These are phyloP conservation scores for Platorchestia sp. DNA, from an alignment of 1,140 invertebrate species.

Conservation along the genomic window DNA sequence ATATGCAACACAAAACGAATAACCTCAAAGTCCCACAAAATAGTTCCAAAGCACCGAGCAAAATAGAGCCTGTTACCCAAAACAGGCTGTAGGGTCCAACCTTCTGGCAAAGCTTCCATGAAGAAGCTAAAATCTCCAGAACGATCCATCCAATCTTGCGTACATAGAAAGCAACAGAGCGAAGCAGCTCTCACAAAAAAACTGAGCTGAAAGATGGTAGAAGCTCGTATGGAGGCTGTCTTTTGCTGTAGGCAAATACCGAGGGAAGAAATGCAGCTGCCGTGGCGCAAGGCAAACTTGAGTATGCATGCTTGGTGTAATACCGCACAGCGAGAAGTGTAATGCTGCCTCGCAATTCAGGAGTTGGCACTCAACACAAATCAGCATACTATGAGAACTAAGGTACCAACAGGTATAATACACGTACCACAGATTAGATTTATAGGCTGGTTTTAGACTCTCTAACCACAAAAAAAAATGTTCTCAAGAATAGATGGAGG, in stretches of 20 bases:
- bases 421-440: too few relatives aligned
- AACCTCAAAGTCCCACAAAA: not conserved
- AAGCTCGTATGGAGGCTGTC: not conserved
- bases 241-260: not conserved
- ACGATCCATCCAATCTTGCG: not conserved
- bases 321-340: too few relatives aligned
- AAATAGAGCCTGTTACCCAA: not conserved
- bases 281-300: not conserved
- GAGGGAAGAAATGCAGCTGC: not conserved
- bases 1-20: not conserved
- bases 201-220: not conserved
- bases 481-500: too few relatives aligned
- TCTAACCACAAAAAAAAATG: too few relatives aligned
- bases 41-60: not conserved
- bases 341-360: too few relatives aligned
- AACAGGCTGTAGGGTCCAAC: not conserved
- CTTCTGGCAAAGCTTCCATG: not conserved
- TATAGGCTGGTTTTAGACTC: too few relatives aligned
- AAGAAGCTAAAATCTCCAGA: not conserved
- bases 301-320: not conserved
- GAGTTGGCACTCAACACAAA: too few relatives aligned
- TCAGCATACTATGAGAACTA: too few relatives aligned
- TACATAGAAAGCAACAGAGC: not conserved
- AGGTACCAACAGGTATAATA: too few relatives aligned
- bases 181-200: not conserved